Evolutionary conservation across 2,797 vertebrate species (phyloP), one percentile per base, ranked within the genome.

Genomic region (Acipenser transmontanus): DNA sequence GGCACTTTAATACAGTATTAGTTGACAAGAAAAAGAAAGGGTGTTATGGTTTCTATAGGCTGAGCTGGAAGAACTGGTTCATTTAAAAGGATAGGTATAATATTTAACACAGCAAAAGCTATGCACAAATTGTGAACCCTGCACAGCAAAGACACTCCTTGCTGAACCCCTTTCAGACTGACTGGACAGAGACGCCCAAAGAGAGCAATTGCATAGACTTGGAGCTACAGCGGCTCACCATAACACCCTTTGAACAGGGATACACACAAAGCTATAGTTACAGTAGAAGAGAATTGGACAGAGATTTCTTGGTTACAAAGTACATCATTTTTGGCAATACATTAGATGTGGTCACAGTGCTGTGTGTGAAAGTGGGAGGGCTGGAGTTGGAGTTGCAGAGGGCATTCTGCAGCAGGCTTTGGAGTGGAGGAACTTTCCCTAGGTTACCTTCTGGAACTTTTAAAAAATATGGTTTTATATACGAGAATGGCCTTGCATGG

Each of bases 401-500:
- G 14, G 14, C 54, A 57, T 57, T 57, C 10, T 52, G 14, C 34
- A 34, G 34, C 34, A 34, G 34, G 63, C 13, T 47, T 51, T 50
- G 47, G 6, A 6, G 8, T 57, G 48, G 47, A 34, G 50, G 17
- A 65, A n/a, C n/a, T 49, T 69, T 52, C 47, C 68, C 62, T 14
- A 13, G 48, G 17, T 49, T 20, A 68, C 67, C 17, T 17, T 17
- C 17, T 17, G 1, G 0, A 17, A 17, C 17, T 17, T 17, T 17
- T 17, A 17, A 17, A 17, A 17, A n/a, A 56, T 60, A 50, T 20
- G 8, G 17, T 7, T 48, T 9, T 63, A 49, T 50, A 13, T 3
- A 52, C 50, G 47, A 65, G 59, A 50, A 51, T 2, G 57, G 64
- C 52, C 62, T 34, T 62, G 59, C 52, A 47, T 50, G 65, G 61